Base-by-base conservation (phyloP, 1,140 invertebrate species). In the Popillia japonica region DNA sequence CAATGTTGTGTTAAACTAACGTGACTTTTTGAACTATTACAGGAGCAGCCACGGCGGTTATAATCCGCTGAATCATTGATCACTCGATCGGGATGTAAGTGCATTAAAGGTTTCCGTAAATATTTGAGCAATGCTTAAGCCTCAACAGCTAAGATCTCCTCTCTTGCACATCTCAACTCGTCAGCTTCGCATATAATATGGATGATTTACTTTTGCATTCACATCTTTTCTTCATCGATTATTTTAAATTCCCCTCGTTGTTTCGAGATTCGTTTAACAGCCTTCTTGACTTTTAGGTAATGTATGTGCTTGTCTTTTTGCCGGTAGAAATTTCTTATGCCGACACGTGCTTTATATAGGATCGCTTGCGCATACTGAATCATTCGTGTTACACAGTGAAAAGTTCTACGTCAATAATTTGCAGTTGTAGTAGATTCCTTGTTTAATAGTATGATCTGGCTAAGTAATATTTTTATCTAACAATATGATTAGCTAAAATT, bases 31-130 rank as follows among this genome's bases (percentile, higher is more conserved):
- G 40, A 74, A 74, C 23, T 72, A 40, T 40, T 14, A 22, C 48
- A 17, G 48, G 10, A 22, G 61, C 61, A 68, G 61, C 61, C 11
- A 68, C 61, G 72, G 34, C 72, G 27, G 72, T 74, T 74, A 34
- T 77, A 78, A 74, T 74, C 77, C 72, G 40, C 77, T 78, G 77
- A 78, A 78, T 78, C 40, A 78, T 78, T 78, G 77, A 78, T 78
- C 77, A 78, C 7, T 41, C 77, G 72, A 78, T 78, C 72, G 77
- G n/a, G 61, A 68, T 44, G 72, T 78, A 78, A 78, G 48, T 78
- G 77, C 77, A 78, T 78, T 78, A 78, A 73, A 41, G 77, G 77
- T 41, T 78, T 44, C 72, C 40, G 77, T 78, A 78, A 78, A 78
- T 78, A 78, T 78, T 78, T 78, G 77, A 77, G 55, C 10, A 48